Evolutionary conservation across 2,888 invertebrate species (phyloP), one percentile per base, ranked within the genome.

Genomic region (Iphiclides podalirius): DNA sequence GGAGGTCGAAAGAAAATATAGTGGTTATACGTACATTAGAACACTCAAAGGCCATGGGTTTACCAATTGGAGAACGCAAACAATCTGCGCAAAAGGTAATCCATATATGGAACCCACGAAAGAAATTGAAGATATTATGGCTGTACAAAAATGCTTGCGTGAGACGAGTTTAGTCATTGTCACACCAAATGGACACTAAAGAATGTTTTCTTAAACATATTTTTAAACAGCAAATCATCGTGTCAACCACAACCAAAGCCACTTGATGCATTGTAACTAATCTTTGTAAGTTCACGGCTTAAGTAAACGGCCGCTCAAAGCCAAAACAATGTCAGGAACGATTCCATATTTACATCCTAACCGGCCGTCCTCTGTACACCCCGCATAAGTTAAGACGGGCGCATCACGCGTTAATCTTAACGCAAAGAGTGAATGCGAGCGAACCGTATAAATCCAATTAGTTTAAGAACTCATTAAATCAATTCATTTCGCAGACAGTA

Each of bases 381-480:
- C 54, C 44, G 54, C 51, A 56, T 61, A 55, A 62, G 58, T 64
- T 61, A 60, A 57, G 55, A 57, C 37, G 53, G 41, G 39, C 55
- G 53, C 57, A 48, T 43, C 38, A 44, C 35, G 42, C 63, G 61
- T 79, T 76, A 74, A 78, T 83, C 76, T 79, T 64, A 63, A 55
- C 57, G 59, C 62, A 62, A 66, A 73, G 71, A 70, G 71, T 69
- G 72, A 78, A 79, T 71, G 70, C 72, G 75, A 75, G 71, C 72
- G 70, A 67, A 80, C 72, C 73, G 72, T 73, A 76, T 72, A 75
- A 76, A 79, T 84, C 75, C 75, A 85, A 85, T 86, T 85, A 84
- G 75, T 78, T 83, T 79, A 81, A 79, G 76, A 76, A 79, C 74
- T 76, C 75, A 75, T 78, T 86, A 83, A 85, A 85, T 85, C 85